These are phyloP conservation scores for Loxodonta africana DNA, from an alignment of 2,113 vertebrate genomes.

Conservation along the genomic window DNA sequence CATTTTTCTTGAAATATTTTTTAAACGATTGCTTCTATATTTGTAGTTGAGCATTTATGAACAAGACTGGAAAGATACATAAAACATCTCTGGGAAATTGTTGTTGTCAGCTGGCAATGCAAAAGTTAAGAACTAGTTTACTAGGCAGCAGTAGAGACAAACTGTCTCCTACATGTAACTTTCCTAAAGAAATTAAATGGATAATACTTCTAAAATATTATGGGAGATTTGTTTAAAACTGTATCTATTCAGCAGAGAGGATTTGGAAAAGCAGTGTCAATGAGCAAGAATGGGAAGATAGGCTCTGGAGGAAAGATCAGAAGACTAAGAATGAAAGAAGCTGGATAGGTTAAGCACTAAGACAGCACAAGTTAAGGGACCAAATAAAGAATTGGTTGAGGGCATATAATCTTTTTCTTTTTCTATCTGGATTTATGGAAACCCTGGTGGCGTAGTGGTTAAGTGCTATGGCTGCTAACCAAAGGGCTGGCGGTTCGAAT, in stretches of 20 bases:
- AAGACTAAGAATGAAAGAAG: neutral
- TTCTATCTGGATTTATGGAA: too few species aligned
- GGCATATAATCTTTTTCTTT: neutral
- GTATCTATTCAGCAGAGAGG: neutral
- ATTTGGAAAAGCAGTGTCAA: neutral
- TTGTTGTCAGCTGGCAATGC: neutral
- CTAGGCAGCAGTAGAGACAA: neutral
- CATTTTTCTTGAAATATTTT: slow-evolving; percentile 17
- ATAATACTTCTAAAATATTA: neutral
- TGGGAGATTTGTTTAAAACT: neutral
- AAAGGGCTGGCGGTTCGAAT: too few species aligned
- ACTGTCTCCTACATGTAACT: neutral
- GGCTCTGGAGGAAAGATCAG: neutral
- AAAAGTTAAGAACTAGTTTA: neutral
- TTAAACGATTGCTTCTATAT: neutral
- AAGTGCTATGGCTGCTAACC: too few species aligned
- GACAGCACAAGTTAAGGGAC: neutral
- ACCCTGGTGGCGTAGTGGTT: too few species aligned
- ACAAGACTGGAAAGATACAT: neutral
- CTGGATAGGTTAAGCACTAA: neutral
- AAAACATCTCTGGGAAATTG: neutral
- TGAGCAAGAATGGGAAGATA: neutral
- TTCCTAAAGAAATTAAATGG: neutral
- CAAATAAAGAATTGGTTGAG: neutral
- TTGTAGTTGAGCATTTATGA: neutral